phyloP scores from a whole-genome alignment of 2,113 vertebrate genomes.

The Pleuronectes platessa region DNA sequence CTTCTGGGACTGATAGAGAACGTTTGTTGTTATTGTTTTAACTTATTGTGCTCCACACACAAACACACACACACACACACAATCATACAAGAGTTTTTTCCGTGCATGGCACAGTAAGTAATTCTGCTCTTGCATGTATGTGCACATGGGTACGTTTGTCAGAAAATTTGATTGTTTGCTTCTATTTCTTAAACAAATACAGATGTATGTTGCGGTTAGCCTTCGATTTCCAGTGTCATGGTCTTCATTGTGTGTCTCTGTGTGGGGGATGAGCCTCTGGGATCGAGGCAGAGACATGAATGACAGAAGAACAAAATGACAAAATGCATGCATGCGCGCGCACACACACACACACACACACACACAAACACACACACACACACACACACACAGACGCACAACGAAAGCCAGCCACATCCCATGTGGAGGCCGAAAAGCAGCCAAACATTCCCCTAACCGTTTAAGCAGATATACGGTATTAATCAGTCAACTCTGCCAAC shows the following conservation, averaged over 20 bases:
- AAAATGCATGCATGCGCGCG: not conserved
- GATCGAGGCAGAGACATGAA: conserved; percentile 31
- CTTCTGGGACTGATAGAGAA: conserved; percentile 20
- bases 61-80: not conserved
- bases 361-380: not conserved
- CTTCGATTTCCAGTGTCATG: conserved; percentile 49
- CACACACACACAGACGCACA: conserved; percentile 15
- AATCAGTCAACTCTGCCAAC: conserved; percentile 49
- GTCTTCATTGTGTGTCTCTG: conserved; percentile 58
- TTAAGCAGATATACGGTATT: conserved; percentile 29
- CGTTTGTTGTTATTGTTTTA: conserved; percentile 35
- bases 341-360: not conserved
- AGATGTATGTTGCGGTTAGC: conserved; percentile 69
- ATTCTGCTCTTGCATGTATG: conserved; percentile 23
- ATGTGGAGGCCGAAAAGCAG: conserved; percentile 41
- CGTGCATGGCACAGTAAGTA: conserved; percentile 2
- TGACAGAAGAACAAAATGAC: conserved; percentile 51
- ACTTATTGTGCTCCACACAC: conserved; percentile 7
- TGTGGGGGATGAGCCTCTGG: conserved; percentile 39
- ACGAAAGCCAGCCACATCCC: conserved; percentile 20
- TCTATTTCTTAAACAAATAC: conserved; percentile 61
- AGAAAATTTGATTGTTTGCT: conserved; percentile 54
- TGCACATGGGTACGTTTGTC: conserved; percentile 35
- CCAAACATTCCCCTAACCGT: conserved; percentile 37
- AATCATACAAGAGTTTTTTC: not conserved